Evolutionary conservation across 92 coral and sea anemone genomes (phyloP).

Genomic region (Palythoa grandis): DNA sequence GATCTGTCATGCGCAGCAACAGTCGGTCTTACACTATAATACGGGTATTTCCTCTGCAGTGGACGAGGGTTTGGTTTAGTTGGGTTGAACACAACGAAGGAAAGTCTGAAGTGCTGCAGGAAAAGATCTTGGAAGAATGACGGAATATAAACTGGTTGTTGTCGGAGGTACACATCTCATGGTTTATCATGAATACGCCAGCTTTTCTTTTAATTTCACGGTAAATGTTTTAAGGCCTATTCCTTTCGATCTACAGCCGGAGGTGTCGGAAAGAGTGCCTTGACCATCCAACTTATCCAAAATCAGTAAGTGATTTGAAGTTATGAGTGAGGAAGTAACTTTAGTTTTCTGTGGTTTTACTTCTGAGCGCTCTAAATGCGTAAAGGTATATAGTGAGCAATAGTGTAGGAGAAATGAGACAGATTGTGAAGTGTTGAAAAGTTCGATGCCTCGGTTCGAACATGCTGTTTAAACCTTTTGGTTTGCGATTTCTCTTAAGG

Average conservation of each 20-base stretch:
- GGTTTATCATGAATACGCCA: background rate
- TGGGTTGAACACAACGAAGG: conserved; percentile 17
- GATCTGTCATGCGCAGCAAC: conserved; percentile 75
- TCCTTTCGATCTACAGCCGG: conserved; percentile 78
- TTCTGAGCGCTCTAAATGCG: background rate
- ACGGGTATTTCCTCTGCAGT: conserved; percentile 61
- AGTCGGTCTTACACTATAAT: conserved; percentile 67
- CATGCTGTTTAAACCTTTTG: conserved; percentile 4
- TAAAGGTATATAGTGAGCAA: background rate
- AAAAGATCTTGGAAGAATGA: conserved; percentile 61
- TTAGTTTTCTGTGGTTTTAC: background rate
- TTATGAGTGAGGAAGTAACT: background rate
- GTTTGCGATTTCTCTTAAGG: conserved; percentile 23
- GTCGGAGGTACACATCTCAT: conserved; percentile 84
- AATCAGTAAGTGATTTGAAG: conserved; percentile 86
- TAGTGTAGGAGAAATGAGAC: background rate
- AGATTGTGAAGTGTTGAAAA: background rate
- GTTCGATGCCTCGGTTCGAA: conserved; percentile 9
- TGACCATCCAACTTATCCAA: conserved; percentile 98
- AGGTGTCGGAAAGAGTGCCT: conserved; percentile 97
- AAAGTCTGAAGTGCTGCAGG: conserved; percentile 46
- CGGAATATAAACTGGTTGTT: conserved; percentile 95
- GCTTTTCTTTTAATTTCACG: background rate
- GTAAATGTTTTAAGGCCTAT: conserved; percentile 2
- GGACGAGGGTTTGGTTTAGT: conserved; percentile 26